A percentile compares a stretch with the other conserved stretches of the same genome.
Conservation (phyloP, 2,888 invertebrate species). For the Pollenia amentaria region DNA sequence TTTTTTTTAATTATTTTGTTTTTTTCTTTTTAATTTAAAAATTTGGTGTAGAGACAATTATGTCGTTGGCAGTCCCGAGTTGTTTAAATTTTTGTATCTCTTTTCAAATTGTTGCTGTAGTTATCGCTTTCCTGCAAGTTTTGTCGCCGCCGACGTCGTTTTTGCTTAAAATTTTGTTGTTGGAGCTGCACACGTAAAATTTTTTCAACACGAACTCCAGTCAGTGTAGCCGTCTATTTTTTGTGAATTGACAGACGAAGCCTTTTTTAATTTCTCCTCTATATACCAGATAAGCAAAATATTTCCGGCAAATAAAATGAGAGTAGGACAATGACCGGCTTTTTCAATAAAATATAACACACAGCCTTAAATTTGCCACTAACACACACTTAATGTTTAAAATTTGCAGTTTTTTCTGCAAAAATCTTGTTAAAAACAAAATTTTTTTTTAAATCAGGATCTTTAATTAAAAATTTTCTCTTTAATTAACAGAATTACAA, state of each 20-base stretch:
- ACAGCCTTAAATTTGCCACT: not conserved
- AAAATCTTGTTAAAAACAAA: not conserved
- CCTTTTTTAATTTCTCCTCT: slow-evolving; percentile 31
- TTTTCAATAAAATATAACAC: slow-evolving; percentile 17
- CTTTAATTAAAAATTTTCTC: not conserved
- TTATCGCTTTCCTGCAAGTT: slow-evolving; percentile 62
- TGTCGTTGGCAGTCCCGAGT: slow-evolving; percentile 30
- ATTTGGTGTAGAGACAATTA: slow-evolving; percentile 62
- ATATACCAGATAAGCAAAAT: slow-evolving; percentile 54
- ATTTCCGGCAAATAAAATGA: slow-evolving; percentile 57
- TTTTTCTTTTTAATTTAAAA: slow-evolving; percentile 20
- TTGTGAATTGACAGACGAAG: slow-evolving; percentile 36
- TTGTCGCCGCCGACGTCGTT: slow-evolving; percentile 54
- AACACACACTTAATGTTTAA: not conserved
- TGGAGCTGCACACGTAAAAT: slow-evolving; percentile 59
- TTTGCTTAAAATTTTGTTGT: slow-evolving; percentile 29
- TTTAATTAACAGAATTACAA: slow-evolving; percentile 3
- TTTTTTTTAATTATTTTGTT: slow-evolving; percentile 19
- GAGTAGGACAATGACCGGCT: slow-evolving; percentile 70
- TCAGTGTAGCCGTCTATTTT: not conserved
- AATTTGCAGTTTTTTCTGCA: not conserved
- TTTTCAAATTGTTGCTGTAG: slow-evolving; percentile 23
- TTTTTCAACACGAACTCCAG: slow-evolving; percentile 31
- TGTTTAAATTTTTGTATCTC: not conserved
- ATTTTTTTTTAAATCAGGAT: not conserved